Percentiles rank a stretch among this genome's conserved stretches.
These are phyloP conservation scores for Melanotaenia trifasciata DNA, from an alignment of 2,797 vertebrate genomes.

Conservation along the genomic window DNA sequence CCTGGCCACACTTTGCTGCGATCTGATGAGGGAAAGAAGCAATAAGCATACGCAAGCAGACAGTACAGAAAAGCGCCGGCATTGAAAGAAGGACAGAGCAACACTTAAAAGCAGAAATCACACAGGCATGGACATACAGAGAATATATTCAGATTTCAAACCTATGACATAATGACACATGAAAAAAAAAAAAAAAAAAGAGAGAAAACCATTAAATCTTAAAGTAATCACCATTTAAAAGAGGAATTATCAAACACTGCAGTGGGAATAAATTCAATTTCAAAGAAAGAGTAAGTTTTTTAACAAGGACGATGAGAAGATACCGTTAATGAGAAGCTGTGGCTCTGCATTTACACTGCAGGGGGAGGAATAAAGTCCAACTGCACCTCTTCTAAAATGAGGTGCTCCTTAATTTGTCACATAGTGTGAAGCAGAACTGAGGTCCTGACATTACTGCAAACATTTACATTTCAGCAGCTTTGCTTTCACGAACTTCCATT, in stretches of 20 bases:
- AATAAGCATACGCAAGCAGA: constrained; percentile 68
- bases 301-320: neutral
- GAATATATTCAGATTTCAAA: constrained; percentile 18
- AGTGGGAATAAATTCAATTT: constrained; percentile 4
- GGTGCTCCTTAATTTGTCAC: neutral
- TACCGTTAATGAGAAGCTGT: neutral
- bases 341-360: constrained; percentile 33
- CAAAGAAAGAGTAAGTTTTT: neutral
- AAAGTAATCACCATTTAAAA: constrained; percentile 35
- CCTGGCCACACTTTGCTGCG: constrained; percentile 87
- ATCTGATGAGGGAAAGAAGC: constrained; percentile 84
- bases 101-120: constrained; percentile 48
- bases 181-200: constrained; percentile 10
- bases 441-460: neutral
- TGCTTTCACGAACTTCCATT: neutral
- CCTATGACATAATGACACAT: constrained; percentile 26
- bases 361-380: neutral
- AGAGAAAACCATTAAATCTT: constrained; percentile 27
- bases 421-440: neutral
- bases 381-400: neutral
- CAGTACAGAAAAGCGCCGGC: constrained; percentile 41
- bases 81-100: constrained; percentile 46
- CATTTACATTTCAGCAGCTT: neutral
- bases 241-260: neutral
- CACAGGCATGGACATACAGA: constrained; percentile 30